These are phyloP conservation scores for Nipponia nippon DNA, from an alignment of 2,113 vertebrate species.

Conservation along the genomic window DNA sequence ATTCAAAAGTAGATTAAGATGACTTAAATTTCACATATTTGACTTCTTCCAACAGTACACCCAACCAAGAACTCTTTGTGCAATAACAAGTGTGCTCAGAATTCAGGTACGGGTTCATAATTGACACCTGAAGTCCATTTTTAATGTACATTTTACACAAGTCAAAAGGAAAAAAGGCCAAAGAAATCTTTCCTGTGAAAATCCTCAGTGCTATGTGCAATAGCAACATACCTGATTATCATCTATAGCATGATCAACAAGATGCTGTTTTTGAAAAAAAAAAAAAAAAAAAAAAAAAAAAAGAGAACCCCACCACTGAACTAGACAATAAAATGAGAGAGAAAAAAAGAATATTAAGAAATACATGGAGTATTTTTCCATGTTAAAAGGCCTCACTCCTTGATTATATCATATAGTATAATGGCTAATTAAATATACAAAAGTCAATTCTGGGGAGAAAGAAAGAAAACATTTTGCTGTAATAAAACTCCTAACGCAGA, in stretches of 20 bases:
- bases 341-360: background rate
- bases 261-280: background rate
- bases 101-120: background rate
- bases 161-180: background rate
- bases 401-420: too few relatives aligned
- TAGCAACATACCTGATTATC: background rate
- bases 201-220: background rate
- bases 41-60: background rate
- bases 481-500: background rate
- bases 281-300: background rate
- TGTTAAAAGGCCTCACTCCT: background rate
- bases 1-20: background rate
- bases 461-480: background rate
- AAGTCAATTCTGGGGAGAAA: background rate
- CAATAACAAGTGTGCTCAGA: background rate
- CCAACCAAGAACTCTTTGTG: background rate
- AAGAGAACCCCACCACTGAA: background rate
- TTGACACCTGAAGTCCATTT: background rate
- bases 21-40: background rate
- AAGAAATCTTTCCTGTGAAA: background rate
- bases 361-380: background rate
- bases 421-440: background rate
- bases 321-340: background rate
- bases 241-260: background rate
- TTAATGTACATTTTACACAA: background rate